Conservation (phyloP, 2,888 invertebrate species). For the Leucoma salicis region DNA sequence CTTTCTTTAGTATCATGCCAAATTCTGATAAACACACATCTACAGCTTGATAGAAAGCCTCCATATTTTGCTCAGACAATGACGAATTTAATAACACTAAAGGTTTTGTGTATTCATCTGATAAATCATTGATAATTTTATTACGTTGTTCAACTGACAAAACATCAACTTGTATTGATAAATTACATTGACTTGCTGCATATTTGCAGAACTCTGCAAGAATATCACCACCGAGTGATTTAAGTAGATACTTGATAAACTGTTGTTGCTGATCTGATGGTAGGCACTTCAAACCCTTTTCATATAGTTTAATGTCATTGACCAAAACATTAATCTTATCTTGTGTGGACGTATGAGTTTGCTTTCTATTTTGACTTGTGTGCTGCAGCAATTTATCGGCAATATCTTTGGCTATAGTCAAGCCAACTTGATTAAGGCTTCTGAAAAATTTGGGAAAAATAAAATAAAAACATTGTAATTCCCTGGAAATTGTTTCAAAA, state of each 20-base stretch:
- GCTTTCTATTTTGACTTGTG: constrained; percentile 86
- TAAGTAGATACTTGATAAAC: constrained; percentile 91
- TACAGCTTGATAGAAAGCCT: constrained; percentile 89
- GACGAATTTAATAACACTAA: constrained; percentile 86
- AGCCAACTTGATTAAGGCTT: constrained; percentile 85
- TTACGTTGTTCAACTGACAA: constrained; percentile 85
- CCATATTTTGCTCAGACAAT: constrained; percentile 86
- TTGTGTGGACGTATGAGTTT: constrained; percentile 90
- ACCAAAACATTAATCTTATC: constrained; percentile 90
- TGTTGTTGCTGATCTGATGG: constrained; percentile 84
- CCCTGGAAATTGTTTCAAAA: too few species aligned
- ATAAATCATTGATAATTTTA: constrained; percentile 86
- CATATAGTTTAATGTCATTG: constrained; percentile 89
- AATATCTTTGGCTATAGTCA: constrained; percentile 86
- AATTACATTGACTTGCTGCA: constrained; percentile 88
- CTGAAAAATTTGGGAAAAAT: too few species aligned
- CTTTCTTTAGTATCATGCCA: constrained; percentile 91
- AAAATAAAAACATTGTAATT: too few species aligned
- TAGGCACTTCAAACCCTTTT: constrained; percentile 88
- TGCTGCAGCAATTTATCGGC: constrained; percentile 89
- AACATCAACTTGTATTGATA: constrained; percentile 82
- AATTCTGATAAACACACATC: constrained; percentile 87
- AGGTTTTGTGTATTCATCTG: constrained; percentile 85
- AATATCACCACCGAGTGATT: constrained; percentile 91
- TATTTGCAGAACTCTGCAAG: constrained; percentile 90